Percentiles rank a stretch among this genome's conserved stretches.
Evolutionary conservation across 2,888 invertebrate species (phyloP).

Genomic region (Cremastinae sp.): DNA sequence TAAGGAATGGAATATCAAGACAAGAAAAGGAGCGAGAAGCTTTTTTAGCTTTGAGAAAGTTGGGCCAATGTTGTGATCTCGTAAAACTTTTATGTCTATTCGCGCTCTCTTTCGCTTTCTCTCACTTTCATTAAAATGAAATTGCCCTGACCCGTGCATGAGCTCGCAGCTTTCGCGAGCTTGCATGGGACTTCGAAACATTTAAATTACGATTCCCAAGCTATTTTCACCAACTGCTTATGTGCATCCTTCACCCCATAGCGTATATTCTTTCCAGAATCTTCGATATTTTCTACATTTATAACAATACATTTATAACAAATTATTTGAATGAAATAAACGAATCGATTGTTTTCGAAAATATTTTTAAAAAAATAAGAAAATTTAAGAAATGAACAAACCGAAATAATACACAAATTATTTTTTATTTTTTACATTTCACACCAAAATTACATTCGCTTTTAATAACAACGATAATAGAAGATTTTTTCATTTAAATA

Average conservation of each 20-base stretch:
- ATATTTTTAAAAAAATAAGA: too few relatives aligned
- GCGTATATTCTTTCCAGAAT: too few relatives aligned
- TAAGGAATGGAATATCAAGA: neutral
- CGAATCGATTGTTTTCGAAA: too few relatives aligned
- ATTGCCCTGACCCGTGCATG: conserved; percentile 60
- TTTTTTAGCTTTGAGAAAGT: conserved; percentile 39
- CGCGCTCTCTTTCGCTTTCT: neutral
- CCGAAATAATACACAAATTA: too few relatives aligned
- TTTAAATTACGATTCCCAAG: conserved; percentile 66
- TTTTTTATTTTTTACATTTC: too few relatives aligned
- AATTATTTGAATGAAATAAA: too few relatives aligned
- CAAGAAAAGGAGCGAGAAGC: conserved; percentile 30
- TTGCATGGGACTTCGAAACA: conserved; percentile 41
- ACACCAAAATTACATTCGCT: too few relatives aligned
- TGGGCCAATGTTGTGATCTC: conserved; percentile 59
- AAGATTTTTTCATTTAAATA: too few relatives aligned
- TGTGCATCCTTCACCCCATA: conserved; percentile 9
- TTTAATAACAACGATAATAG: too few relatives aligned
- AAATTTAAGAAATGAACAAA: too few relatives aligned
- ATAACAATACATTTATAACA: too few relatives aligned
- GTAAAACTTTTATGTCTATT: conserved; percentile 65
- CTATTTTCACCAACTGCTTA: conserved; percentile 42
- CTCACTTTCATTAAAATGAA: conserved; percentile 60
- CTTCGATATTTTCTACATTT: neutral
- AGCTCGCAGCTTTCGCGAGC: conserved; percentile 26